Conservation (phyloP, 2,797 vertebrate genomes). For the Acridotheres tristis region DNA sequence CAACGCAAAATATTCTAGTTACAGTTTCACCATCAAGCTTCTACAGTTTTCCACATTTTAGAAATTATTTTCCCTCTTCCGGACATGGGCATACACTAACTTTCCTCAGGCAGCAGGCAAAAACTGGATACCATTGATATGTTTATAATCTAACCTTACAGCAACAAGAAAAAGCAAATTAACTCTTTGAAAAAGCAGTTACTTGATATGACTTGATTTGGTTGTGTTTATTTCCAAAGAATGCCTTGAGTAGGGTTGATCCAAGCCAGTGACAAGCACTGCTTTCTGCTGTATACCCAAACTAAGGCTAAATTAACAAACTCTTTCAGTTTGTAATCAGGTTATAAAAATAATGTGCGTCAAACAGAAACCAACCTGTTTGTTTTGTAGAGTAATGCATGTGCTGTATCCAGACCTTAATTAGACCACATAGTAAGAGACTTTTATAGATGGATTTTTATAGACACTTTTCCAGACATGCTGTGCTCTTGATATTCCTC, state of each 20-base stretch:
- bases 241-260: not conserved
- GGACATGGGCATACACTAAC: not conserved
- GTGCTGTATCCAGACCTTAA: conserved; percentile 44
- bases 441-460: conserved; percentile 54
- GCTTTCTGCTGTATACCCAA: conserved; percentile 42
- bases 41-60: not conserved
- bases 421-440: conserved; percentile 59
- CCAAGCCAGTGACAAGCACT: conserved; percentile 33
- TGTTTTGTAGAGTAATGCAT: conserved; percentile 47
- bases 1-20: not conserved
- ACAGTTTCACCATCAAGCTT: not conserved
- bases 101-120: conserved; percentile 32
- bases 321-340: conserved; percentile 67
- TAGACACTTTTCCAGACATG: conserved; percentile 54
- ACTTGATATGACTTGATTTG: conserved; percentile 8
- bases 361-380: conserved; percentile 64
- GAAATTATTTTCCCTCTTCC: not conserved
- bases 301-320: conserved; percentile 49
- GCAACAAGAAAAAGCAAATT: conserved; percentile 26
- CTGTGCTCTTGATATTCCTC: conserved; percentile 36
- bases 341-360: conserved; percentile 67
- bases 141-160: conserved; percentile 33
- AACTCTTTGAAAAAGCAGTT: conserved; percentile 8
- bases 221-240: conserved; percentile 50
- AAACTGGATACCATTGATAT: not conserved